Percentiles rank a stretch among this genome's conserved stretches.
Conservation (phyloP, 1,140 invertebrate species). For the silkworm (Bombyx mori) region DNA sequence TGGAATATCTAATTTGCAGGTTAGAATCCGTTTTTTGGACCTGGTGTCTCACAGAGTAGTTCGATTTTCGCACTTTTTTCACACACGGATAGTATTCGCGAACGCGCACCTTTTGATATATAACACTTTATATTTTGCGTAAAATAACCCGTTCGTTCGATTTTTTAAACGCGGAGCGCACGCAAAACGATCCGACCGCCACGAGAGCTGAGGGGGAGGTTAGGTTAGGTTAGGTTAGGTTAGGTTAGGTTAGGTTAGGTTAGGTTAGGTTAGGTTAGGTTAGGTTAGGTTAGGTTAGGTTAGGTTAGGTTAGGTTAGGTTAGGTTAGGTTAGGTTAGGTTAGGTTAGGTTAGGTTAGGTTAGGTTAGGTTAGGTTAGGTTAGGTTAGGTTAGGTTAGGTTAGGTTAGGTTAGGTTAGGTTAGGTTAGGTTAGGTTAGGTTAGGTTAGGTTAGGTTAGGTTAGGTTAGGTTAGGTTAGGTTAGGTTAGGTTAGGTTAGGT, state of each 20-base stretch:
- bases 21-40: no score
- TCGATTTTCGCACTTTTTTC: no score
- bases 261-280: constrained; percentile 1
- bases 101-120: no score
- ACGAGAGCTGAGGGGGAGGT: not conserved
- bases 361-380: not conserved
- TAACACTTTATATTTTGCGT: no score
- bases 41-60: no score
- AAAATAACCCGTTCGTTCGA: no score
- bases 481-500: not conserved
- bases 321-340: not conserved
- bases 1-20: no score
- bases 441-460: not conserved
- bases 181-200: no score
- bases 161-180: no score
- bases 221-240: constrained; percentile 1
- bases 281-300: not conserved
- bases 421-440: not conserved
- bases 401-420: not conserved
- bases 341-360: not conserved
- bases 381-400: not conserved
- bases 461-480: not conserved
- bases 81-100: no score
- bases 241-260: constrained; percentile 1
- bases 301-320: not conserved